Percentiles rank a stretch among this genome's conserved stretches.
Evolutionary conservation across 2,797 vertebrate genomes (phyloP).

Genomic region (Phrynocephalus guinanensis): DNA sequence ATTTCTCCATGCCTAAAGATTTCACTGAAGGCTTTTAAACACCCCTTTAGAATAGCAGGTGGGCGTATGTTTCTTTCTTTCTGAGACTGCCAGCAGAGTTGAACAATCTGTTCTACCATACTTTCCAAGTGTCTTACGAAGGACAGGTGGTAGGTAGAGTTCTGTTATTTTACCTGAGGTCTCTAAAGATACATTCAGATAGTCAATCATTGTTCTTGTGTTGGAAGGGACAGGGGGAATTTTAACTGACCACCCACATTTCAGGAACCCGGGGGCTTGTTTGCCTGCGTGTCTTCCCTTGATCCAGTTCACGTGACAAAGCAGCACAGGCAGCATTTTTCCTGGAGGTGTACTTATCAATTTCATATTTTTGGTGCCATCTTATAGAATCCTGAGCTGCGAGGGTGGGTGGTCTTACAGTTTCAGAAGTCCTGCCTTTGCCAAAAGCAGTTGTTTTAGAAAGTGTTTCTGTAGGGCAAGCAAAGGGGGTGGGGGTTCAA

Average conservation of each 20-base stretch:
- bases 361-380: too few species aligned
- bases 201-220: background rate
- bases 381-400: too few species aligned
- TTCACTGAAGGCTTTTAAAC: background rate
- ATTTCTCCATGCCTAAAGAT: background rate
- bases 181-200: background rate
- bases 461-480: too few species aligned
- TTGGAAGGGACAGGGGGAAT: background rate
- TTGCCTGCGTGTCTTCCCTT: background rate
- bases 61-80: background rate
- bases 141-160: background rate
- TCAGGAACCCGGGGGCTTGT: background rate
- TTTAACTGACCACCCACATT: background rate
- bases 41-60: background rate
- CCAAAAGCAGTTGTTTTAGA: too few species aligned
- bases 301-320: background rate
- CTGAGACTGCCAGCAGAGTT: background rate
- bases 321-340: background rate
- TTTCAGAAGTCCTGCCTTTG: too few species aligned
- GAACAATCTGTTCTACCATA: background rate
- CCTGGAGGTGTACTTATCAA: background rate
- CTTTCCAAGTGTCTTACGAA: background rate
- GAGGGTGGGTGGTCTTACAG: too few species aligned
- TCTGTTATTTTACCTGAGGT: background rate
- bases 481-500: too few species aligned